Percentiles rank a stretch among this genome's conserved stretches.
These are phyloP conservation scores for Danionella dracula DNA, from an alignment of 2,797 vertebrate genomes.

Conservation along the genomic window DNA sequence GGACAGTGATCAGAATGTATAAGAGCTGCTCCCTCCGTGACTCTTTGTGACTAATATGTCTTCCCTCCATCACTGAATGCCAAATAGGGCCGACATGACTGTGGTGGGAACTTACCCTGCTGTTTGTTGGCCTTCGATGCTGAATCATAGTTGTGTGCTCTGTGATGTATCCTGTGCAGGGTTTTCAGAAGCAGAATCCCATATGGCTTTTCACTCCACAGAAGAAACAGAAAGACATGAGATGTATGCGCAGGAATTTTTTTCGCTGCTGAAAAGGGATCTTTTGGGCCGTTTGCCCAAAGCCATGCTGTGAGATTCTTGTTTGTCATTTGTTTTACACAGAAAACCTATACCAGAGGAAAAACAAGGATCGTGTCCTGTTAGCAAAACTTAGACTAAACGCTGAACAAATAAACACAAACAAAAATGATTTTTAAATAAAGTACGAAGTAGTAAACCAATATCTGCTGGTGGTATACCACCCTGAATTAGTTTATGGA, in stretches of 20 bases:
- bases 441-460: too few relatives aligned
- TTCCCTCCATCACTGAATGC: conserved; percentile 59
- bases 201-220: background rate
- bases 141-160: conserved; percentile 22
- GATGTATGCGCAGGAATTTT: background rate
- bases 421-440: too few relatives aligned
- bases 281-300: background rate
- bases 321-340: background rate
- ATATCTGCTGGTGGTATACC: too few relatives aligned
- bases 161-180: conserved; percentile 44
- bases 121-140: conserved; percentile 12
- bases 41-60: conserved; percentile 62
- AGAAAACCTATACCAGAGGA: conserved; percentile 8
- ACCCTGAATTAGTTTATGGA: too few relatives aligned
- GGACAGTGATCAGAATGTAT: conserved; percentile 65
- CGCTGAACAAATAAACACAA: too few relatives aligned
- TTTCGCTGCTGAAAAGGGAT: background rate
- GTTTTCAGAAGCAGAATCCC: background rate
- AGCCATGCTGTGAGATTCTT: background rate
- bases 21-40: conserved; percentile 63
- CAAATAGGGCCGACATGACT: conserved; percentile 56
- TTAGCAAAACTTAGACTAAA: too few relatives aligned
- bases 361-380: too few relatives aligned
- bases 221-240: background rate
- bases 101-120: conserved; percentile 41